Base-by-base conservation (phyloP, 2,797 vertebrate genomes). In the Molossus molossus region DNA sequence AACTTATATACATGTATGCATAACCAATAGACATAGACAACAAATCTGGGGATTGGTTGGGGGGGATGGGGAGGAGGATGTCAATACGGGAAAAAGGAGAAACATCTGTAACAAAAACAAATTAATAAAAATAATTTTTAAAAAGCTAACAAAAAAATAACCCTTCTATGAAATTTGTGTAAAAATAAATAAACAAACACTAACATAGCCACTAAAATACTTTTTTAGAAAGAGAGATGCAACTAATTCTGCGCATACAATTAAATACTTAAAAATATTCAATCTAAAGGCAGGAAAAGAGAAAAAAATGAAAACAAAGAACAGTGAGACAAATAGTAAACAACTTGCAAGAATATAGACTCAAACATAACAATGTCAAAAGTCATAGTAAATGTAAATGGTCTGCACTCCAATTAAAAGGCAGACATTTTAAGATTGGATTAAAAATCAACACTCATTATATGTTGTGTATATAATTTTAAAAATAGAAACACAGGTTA, bases 201-300 rank as follows among this genome's bases (percentile, higher is more conserved):
- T 67, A 40, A 40, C 50, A n/a, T 9, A 67, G 53, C 15, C 29
- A 80, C 40, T 55, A 45, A 53, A 60, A 67, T 58, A 27, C 60
- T 73, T 65, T 86, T 23, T 50, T 25, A 27, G 62, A 84, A 60
- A 64, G 33, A 89, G 55, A 79, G 25, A 75, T 33, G n/a, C 11
- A 69, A 69, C 29, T 57, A 85, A 57, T 64, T 94, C 21, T 86
- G 10, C 25, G 92, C 13, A 82, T 89, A 92, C 72, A 94, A 37
- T 69, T 0, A 48, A 94, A 83, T 55, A 67, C 21, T 50, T 64
- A 77, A 77, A n/a, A 29, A 70, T 65, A 72, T 6, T 58, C 10
- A 58, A 80, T 33, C 3, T 23, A 80, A 80, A 81, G 27, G 13
- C 45, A 86, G 25, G 33, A 80, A 79, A 80, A 72, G 18, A 55